Percentiles rank a stretch among this genome's conserved stretches.
These are phyloP conservation scores for Trematocara variabile DNA, from an alignment of 2,113 vertebrate genomes.

Conservation along the genomic window DNA sequence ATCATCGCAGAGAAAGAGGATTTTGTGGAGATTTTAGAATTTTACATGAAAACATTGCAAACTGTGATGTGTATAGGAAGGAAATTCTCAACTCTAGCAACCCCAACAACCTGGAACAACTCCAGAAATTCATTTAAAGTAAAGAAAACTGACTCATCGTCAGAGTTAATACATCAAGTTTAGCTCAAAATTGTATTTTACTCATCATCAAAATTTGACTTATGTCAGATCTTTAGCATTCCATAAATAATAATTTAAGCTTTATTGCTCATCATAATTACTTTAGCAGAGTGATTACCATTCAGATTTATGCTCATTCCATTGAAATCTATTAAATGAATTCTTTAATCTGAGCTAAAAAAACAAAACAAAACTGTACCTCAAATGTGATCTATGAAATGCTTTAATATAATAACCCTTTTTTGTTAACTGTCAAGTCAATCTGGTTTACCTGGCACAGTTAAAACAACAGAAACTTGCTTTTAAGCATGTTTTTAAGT, in stretches of 20 bases:
- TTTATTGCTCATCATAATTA: not conserved
- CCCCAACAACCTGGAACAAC: not conserved
- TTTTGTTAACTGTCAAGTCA: not conserved
- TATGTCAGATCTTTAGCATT: not conserved
- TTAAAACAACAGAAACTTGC: not conserved
- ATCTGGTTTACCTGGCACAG: not conserved
- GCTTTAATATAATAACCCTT: not conserved
- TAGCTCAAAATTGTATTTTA: not conserved
- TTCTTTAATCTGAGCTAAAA: not conserved
- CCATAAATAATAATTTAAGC: not conserved
- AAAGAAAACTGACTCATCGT: not conserved
- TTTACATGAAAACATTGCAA: not conserved
- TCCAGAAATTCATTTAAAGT: not conserved
- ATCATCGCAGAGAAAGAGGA: not conserved
- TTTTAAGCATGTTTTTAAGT: not conserved
- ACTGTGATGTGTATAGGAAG: not conserved
- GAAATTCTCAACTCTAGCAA: not conserved
- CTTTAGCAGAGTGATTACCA: not conserved
- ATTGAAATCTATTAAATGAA: not conserved
- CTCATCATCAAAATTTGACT: not conserved
- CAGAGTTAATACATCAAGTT: not conserved
- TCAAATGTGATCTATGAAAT: not conserved
- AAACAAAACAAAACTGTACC: not conserved
- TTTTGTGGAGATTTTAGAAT: not conserved
- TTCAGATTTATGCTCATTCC: not conserved